These are phyloP conservation scores for Antidorcas marsupialis DNA, from an alignment of 2,113 vertebrate species.

Conservation along the genomic window DNA sequence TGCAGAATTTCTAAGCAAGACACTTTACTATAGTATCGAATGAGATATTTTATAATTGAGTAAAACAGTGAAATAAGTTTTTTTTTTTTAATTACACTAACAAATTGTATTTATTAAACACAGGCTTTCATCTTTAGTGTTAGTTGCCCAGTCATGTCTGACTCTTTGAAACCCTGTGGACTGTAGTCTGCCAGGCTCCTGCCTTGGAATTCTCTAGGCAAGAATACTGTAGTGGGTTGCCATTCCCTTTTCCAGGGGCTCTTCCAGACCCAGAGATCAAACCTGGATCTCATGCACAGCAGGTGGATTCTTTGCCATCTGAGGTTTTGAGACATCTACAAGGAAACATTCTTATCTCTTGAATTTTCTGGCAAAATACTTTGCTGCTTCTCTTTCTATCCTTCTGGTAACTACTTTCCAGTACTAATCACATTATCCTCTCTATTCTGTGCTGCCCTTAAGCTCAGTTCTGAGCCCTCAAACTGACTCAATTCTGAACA, in stretches of 20 bases:
- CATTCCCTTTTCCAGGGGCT: not conserved
- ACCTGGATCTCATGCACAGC: not conserved
- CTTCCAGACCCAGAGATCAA: not conserved
- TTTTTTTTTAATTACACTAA: not conserved
- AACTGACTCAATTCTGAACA: not conserved
- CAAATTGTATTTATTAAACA: not conserved
- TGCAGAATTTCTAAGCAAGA: too few species aligned
- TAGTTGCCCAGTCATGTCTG: not conserved
- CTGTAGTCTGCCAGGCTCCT: not conserved
- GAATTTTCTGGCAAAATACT: not conserved
- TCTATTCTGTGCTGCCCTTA: not conserved
- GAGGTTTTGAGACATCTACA: not conserved
- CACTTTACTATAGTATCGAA: too few species aligned
- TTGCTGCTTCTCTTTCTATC: rapidly evolving
- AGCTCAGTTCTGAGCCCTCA: not conserved
- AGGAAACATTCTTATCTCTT: not conserved
- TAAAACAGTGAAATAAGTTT: too few species aligned
- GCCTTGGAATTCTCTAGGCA: not conserved
- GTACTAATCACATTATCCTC: not conserved
- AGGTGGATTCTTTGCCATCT: not conserved
- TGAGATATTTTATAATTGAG: too few species aligned
- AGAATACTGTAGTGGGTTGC: not conserved
- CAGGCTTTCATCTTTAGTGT: not conserved
- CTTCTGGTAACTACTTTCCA: not conserved
- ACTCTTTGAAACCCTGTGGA: not conserved